Conservation (phyloP, 2,888 invertebrate genomes). For the Aleiodes testaceus region DNA sequence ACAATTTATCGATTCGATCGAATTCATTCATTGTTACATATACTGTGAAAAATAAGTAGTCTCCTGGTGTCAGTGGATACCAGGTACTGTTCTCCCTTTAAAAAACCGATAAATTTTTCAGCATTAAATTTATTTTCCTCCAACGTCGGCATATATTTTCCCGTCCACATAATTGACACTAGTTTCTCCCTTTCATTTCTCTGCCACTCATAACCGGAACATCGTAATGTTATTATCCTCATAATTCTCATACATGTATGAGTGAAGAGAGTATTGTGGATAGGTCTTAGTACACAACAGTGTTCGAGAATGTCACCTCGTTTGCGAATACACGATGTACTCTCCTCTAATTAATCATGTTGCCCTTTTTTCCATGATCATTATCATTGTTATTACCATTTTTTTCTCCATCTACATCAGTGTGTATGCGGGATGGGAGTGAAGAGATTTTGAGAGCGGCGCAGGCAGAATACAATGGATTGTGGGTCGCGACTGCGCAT, state of each 20-base stretch:
- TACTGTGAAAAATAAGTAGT: too few relatives aligned
- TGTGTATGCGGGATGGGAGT: not conserved
- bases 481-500: constrained; percentile 37
- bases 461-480: constrained; percentile 12
- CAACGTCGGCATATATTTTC: too few relatives aligned
- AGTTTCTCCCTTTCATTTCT: too few relatives aligned
- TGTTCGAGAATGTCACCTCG: not conserved
- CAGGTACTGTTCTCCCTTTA: too few relatives aligned
- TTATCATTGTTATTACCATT: not conserved
- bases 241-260: not conserved
- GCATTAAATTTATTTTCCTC: too few relatives aligned
- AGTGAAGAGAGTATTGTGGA: not conserved
- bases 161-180: too few relatives aligned
- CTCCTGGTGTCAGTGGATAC: too few relatives aligned
- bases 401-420: not conserved
- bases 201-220: too few relatives aligned
- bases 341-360: constrained; percentile 41
- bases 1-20: constrained; percentile 15
- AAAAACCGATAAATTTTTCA: too few relatives aligned
- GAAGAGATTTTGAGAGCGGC: not conserved
- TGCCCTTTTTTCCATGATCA: constrained; percentile 26
- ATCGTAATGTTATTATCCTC: not conserved
- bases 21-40: not conserved
- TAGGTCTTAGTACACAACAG: not conserved
- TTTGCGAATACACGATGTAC: constrained; percentile 22